Base-by-base conservation (phyloP, 2,888 invertebrate genomes). In the Tuta absoluta region DNA sequence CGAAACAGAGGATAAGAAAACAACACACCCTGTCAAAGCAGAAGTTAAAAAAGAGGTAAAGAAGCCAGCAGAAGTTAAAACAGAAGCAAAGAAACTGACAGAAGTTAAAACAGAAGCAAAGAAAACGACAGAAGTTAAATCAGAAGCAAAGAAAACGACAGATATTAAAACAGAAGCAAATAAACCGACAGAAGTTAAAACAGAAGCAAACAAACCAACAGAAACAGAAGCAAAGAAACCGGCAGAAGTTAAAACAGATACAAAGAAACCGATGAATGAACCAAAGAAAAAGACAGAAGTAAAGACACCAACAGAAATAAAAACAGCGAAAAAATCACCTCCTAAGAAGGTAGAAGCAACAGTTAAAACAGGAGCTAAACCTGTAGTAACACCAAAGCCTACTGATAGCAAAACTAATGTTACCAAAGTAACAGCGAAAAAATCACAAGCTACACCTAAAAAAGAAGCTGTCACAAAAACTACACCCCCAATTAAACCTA, bases 401-500 rank as follows among this genome's bases (percentile, higher is more conserved):
- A 21, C 53, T 56, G 19, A 7, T 33, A 33, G 4, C 0, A 17
- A 56, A 33, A n/a, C 56, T 24, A 56, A 14, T 33, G 56, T 33
- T 17, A 8, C 8, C 2, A 56, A 56, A 33, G 17, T 24, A 56
- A n/a, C 56, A 2, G 7, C 24, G 17, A 28, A 28, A 28, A 28
- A 45, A n/a, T 7, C 24, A 11, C 11, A n/a, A 65, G 17, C 48
- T 11, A 17, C 57, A 17, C 58, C 38, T 7, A 64, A 58, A 58
- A 67, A 66, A 62, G 33, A 23, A 11, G 45, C n/a, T 1, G 17
- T 23, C 10, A 28, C 63, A 63, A 59, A 63, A 62, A 33, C 58
- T 38, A 24, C 24, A 37, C 11, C 58, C 5, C 33, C 12, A 56
- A 28, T 17, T 17, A 56, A 56, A 60, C 33, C 41, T 41, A 63